Conservation (phyloP, 2,888 invertebrate species). For the Nemurella pictetii region DNA sequence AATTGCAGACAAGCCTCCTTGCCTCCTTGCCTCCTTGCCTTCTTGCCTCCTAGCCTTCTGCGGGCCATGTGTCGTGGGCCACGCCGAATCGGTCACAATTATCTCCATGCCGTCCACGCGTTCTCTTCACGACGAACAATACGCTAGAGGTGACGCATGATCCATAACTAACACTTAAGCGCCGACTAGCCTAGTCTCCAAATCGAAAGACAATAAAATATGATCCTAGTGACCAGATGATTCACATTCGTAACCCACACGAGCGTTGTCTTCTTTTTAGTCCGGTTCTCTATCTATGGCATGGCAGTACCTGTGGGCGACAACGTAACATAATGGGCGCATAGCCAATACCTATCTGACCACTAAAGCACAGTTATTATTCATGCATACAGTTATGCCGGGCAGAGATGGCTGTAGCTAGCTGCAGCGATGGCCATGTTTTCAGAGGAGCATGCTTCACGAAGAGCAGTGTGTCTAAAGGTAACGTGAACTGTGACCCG, state of each 20-base stretch:
- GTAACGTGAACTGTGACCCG: background rate
- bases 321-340: constrained; percentile 19
- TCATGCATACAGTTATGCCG: constrained; percentile 7
- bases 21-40: too few species aligned
- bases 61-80: background rate
- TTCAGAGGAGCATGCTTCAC: too few species aligned
- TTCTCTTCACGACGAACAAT: background rate
- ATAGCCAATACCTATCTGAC: constrained; percentile 1
- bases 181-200: background rate
- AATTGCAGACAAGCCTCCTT: too few species aligned
- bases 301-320: constrained; percentile 16
- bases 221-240: constrained; percentile 4
- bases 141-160: background rate
- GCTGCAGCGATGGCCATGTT: background rate
- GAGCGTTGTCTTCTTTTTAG: background rate
- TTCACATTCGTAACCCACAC: background rate
- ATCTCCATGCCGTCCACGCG: too few species aligned
- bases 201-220: background rate
- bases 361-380: constrained; percentile 19
- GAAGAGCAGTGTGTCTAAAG: too few species aligned
- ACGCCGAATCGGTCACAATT: background rate
- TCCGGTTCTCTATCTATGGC: background rate
- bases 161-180: background rate
- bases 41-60: too few species aligned
- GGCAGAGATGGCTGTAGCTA: background rate